Evolutionary conservation across 2,113 vertebrate species (phyloP).

Genomic region (Cyprinus carpio): DNA sequence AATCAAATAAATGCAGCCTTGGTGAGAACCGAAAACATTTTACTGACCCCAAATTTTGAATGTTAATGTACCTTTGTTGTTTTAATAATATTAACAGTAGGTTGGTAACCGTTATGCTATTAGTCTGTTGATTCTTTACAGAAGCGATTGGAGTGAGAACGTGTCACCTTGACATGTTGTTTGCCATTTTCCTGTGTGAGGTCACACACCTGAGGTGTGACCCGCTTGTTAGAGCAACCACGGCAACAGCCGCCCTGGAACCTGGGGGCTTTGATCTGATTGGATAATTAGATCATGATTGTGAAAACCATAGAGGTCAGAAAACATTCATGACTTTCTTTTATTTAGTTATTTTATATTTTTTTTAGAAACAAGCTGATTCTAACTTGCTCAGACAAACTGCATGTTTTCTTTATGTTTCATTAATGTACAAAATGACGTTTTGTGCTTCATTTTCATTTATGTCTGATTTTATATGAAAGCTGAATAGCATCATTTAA

Average conservation of each 20-base stretch:
- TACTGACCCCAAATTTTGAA: too few species aligned
- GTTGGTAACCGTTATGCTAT: constrained; percentile 38
- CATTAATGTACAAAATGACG: background rate
- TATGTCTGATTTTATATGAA: constrained; percentile 12
- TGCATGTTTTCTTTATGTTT: background rate
- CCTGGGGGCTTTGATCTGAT: constrained; percentile 21
- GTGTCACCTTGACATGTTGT: constrained; percentile 10
- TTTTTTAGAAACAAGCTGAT: background rate
- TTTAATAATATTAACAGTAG: background rate
- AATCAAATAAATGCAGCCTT: too few species aligned
- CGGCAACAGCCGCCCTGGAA: background rate
- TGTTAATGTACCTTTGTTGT: too few species aligned
- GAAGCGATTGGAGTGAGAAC: constrained; percentile 10
- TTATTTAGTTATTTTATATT: too few species aligned
- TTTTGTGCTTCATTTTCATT: constrained; percentile 28
- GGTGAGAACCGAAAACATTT: too few species aligned
- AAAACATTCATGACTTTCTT: background rate
- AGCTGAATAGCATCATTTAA: constrained; percentile 3
- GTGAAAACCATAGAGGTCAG: background rate
- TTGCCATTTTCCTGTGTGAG: constrained; percentile 25
- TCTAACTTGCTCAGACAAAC: background rate
- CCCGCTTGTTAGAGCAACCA: background rate
- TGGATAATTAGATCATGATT: constrained; percentile 40
- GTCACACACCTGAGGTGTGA: constrained; percentile 41
- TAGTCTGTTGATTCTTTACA: constrained; percentile 33